Percentiles rank a stretch among this genome's conserved stretches.
Evolutionary conservation across 2,888 invertebrate genomes (phyloP).

Genomic region (Amphipyra berbera): DNA sequence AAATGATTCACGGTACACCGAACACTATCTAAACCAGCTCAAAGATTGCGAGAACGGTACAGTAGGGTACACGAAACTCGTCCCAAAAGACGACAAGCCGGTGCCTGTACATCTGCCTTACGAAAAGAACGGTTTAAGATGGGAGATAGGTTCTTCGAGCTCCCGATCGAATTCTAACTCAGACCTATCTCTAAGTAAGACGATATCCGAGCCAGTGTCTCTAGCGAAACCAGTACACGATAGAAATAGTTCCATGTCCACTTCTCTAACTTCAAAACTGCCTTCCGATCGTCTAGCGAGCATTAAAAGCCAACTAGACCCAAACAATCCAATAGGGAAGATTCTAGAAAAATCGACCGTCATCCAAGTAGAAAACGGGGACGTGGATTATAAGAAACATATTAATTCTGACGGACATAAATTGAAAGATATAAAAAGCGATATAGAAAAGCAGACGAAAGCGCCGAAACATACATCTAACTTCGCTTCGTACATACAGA

Average conservation of each 20-base stretch:
- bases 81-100: constrained; percentile 81
- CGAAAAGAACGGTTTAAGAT: constrained; percentile 82
- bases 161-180: constrained; percentile 83
- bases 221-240: constrained; percentile 77
- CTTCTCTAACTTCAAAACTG: constrained; percentile 78
- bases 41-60: constrained; percentile 84
- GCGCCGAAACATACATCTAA: constrained; percentile 89
- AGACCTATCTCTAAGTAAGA: constrained; percentile 84
- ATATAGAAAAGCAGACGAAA: constrained; percentile 85
- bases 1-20: constrained; percentile 79
- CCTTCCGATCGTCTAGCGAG: constrained; percentile 83
- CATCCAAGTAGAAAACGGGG: constrained; percentile 85
- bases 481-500: constrained; percentile 91
- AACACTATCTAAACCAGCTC: constrained; percentile 81
- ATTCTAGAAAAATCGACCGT: constrained; percentile 88
- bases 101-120: constrained; percentile 86
- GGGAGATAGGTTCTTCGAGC: constrained; percentile 76
- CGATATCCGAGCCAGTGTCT: constrained; percentile 83
- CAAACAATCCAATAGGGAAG: constrained; percentile 87
- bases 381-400: constrained; percentile 60
- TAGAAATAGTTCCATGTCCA: constrained; percentile 76
- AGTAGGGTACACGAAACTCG: constrained; percentile 77
- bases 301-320: constrained; percentile 86
- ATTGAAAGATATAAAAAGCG: constrained; percentile 76
- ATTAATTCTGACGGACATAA: constrained; percentile 64